Evolutionary conservation across 1,140 invertebrate species (phyloP), one percentile per base, ranked within the genome.

Genomic region (Monomorium pharaonis): DNA sequence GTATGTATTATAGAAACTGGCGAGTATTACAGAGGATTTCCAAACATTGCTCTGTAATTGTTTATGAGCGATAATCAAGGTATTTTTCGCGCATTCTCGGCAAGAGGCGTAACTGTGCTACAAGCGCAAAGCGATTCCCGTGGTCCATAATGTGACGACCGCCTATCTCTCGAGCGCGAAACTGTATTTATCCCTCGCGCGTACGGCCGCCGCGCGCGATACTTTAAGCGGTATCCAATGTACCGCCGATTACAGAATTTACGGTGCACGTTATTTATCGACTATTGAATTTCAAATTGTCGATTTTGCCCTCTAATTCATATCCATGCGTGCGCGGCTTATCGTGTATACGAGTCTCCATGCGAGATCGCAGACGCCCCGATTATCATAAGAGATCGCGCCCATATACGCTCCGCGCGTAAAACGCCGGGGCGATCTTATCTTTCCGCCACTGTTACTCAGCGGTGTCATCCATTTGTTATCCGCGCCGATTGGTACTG

Each of bases 201-300:
- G 75, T 70, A 81, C 30, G 58, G 12, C 60, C 54, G 30, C 33
- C 56, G 56, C n/a, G n/a, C n/a, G n/a, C n/a, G n/a, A n/a, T n/a
- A 88, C 88, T 87, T 88, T 58, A 80, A 86, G 87, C 69, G 84
- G 89, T 88, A 74, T 67, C 62, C 89, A 81, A 84, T 62, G 91
- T 90, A 92, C 86, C 87, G 75, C 85, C 90, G 88, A 93, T 93
- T 93, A 93, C 87, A 88, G 88, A 93, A 93, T 91, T 90, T 89
- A 88, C 89, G 76, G 87, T 80, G 84, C 88, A 88, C 75, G 88
- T 94, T 93, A 93, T 93, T 93, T 93, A 93, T 93, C 88, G 90
- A 88, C 92, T 89, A 93, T 94, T 94, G 93, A 93, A 93, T 93
- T 93, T 91, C 92, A 90, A 85, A 92, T 88, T 88, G 78, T 87